phyloP scores from a whole-genome alignment of 2,797 vertebrate species.

The Echeneis naucrates region DNA sequence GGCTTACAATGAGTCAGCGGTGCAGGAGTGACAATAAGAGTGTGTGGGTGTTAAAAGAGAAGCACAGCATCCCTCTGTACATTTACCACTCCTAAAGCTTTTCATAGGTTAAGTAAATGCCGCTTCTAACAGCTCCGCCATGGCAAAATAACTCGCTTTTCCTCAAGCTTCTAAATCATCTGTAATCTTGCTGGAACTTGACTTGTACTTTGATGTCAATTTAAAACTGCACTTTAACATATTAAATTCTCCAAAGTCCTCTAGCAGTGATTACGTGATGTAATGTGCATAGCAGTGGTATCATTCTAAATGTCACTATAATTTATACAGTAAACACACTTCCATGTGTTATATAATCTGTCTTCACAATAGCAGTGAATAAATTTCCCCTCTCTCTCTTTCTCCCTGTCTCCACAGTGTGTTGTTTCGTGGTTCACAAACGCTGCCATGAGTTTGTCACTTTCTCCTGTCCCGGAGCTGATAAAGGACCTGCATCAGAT shows the following conservation, averaged over 20 bases:
- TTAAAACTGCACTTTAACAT: conserved; percentile 8
- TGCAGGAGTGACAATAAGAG: conserved; percentile 62
- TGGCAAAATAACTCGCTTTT: conserved; percentile 17
- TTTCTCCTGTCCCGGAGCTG: conserved; percentile 95
- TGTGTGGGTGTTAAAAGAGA: conserved; percentile 65
- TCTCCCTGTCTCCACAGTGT: conserved; percentile 84
- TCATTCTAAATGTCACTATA: background rate
- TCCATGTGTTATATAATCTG: background rate
- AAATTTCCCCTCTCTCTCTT: background rate
- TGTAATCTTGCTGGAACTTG: conserved; percentile 11
- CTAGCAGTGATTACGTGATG: background rate
- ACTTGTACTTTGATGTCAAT: background rate
- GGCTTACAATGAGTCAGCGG: conserved; percentile 63
- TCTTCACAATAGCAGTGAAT: background rate
- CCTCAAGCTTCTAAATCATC: conserved; percentile 19
- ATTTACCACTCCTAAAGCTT: conserved; percentile 45
- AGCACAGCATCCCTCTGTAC: conserved; percentile 53
- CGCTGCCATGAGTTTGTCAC: conserved; percentile 98
- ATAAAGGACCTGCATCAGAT: conserved; percentile 95
- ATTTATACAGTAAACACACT: background rate
- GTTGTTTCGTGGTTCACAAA: conserved; percentile 98
- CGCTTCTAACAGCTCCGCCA: conserved; percentile 24
- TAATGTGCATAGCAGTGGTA: background rate
- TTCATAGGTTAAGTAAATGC: conserved; percentile 48
- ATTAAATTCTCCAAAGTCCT: background rate